Evolutionary conservation across 53 echinoderm and acorn worm species (phyloP).

Genomic region (Arbacia lixula): DNA sequence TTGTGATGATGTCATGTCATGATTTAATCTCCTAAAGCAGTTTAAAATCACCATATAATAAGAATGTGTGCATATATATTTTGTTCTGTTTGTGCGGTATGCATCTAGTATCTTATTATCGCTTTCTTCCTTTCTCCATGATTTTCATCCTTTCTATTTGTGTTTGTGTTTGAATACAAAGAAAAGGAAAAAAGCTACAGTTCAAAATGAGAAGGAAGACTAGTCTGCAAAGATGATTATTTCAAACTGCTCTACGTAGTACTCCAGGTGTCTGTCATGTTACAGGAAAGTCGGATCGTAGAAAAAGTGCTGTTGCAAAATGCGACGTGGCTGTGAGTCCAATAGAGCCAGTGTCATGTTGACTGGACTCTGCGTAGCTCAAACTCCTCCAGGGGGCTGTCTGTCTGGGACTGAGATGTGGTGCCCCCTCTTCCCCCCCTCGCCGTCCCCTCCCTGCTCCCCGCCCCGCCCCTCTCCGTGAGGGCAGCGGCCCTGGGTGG

Average conservation of each 20-base stretch:
- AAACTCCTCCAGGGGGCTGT: conserved; percentile 47
- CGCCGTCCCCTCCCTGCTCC: not conserved
- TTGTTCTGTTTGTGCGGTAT: no score
- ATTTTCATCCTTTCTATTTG: no score
- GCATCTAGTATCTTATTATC: no score
- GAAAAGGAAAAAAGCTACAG: no score
- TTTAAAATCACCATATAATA: no score
- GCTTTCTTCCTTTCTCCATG: no score
- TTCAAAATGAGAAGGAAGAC: conserved; percentile 35
- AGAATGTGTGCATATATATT: no score
- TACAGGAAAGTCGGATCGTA: conserved; percentile 3
- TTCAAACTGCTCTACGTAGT: not conserved
- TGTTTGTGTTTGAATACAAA: no score
- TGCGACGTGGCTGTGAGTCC: not conserved
- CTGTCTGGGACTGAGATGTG: conserved; percentile 34
- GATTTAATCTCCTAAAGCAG: no score
- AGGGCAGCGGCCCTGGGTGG: conserved; percentile 3
- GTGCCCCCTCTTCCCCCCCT: conserved; percentile 1
- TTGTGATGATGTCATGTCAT: no score
- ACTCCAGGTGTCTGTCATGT: conserved; percentile 4
- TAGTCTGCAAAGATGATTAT: conserved; percentile 31
- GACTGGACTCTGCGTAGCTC: conserved; percentile 46
- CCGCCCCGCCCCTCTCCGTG: not conserved
- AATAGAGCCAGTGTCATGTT: conserved; percentile 33
- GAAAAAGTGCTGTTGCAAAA: conserved; percentile 5